Base-by-base conservation (phyloP, 2,113 vertebrate species). In the Enhydra lutris region DNA sequence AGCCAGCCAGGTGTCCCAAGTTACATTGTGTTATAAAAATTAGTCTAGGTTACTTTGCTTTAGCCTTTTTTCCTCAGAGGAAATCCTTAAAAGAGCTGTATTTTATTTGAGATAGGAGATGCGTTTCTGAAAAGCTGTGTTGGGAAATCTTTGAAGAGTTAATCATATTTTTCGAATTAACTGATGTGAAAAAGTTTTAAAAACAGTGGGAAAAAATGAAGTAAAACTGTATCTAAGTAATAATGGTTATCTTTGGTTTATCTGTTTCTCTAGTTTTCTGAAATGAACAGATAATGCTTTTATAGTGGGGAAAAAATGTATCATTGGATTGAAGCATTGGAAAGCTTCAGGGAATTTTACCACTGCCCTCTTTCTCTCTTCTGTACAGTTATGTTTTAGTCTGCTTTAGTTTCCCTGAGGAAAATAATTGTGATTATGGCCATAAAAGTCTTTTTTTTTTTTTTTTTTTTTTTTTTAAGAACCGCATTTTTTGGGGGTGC, bases 161-260 rank as follows among this genome's bases (percentile, higher is more conserved):
- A 74, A 88, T 15, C 69, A 63, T 76, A 11, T 95, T 81, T 91
- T 83, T 78, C 67, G 29, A 88, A 14, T 94, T 92, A 95, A 73
- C 36, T 80, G 91, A 87, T 67, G 29, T 47, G 65, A 31, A 73
- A 80, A 93, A 21, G 26, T 69, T 82, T 71, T 94, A 91, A 55
- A 76, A 91, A 87, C 74, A 36, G 7, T 90, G 21, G 29, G 26
- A 7, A 39, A 89, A 86, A 69, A 81, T n/a, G 15, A 86, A 39
- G 23, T 94, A 65, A 39, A 69, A 69, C 42, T 82, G 1, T 76
- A 45, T n/a, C 3, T 73, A 52, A 31, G 29, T 82, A 59, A 39
- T 52, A 63, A 6, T 65, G 20, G 6, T 84, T 55, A 15, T 14
- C 21, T 52, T 86, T 52, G 6, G 18, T n/a, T 50, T 85, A 7